Percentiles rank a stretch among this genome's conserved stretches.
phyloP scores from a whole-genome alignment of 1,140 invertebrate species.

The Acarapis woodi region DNA sequence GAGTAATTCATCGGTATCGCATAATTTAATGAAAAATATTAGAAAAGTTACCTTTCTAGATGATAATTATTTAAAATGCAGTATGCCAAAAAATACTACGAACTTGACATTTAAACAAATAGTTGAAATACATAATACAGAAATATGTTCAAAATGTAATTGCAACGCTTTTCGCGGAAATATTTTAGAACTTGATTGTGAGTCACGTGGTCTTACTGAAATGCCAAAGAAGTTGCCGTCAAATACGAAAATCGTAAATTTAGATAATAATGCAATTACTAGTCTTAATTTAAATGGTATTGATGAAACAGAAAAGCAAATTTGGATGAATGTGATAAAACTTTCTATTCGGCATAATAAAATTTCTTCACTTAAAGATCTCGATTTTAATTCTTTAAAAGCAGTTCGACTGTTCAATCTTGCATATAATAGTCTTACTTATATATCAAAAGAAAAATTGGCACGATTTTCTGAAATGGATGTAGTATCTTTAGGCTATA shows the following conservation, averaged over 20 bases:
- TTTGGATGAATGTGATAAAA: conserved; percentile 8
- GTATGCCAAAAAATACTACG: too few relatives aligned
- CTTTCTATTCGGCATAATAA: conserved; percentile 10
- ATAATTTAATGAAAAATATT: too few relatives aligned
- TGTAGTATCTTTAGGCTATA: conserved; percentile 11
- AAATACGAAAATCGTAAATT: conserved; percentile 10
- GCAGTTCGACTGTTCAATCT: conserved; percentile 6
- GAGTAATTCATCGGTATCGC: too few relatives aligned
- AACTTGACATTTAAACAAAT: not conserved
- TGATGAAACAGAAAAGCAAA: conserved; percentile 1
- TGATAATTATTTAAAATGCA: too few relatives aligned
- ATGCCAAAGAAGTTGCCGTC: conserved; percentile 10
- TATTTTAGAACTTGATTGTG: conserved; percentile 9
- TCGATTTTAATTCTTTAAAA: conserved; percentile 9
- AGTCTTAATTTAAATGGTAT: conserved; percentile 1
- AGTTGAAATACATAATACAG: conserved; percentile 5
- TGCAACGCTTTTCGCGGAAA: conserved; percentile 8
- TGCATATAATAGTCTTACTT: conserved; percentile 10
- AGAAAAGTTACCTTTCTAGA: too few relatives aligned
- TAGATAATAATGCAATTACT: conserved; percentile 11
- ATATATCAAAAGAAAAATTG: conserved; percentile 11
- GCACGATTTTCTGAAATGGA: conserved; percentile 9
- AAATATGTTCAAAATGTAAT: conserved; percentile 11
- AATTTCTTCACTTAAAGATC: conserved; percentile 8
- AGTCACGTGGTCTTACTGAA: conserved; percentile 2